Evolutionary conservation across 2,113 vertebrate species (phyloP).

Genomic region (Brienomyrus brachyistius): DNA sequence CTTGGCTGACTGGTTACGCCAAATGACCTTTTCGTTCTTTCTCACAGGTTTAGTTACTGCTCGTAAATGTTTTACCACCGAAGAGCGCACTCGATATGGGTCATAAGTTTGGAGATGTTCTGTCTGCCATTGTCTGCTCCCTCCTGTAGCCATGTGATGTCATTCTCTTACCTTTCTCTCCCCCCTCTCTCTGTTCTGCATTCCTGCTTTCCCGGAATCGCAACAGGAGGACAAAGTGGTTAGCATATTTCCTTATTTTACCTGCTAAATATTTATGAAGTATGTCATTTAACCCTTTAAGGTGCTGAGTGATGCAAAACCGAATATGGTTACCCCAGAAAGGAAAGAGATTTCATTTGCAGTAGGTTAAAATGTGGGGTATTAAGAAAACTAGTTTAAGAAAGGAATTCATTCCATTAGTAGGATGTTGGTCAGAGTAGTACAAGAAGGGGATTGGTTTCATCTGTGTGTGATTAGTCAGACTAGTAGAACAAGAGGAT

Average conservation of each 20-base stretch:
- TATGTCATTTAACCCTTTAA: not conserved
- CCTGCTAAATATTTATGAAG: slow-evolving; percentile 10
- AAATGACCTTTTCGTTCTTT: not conserved
- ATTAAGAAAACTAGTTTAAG: not conserved
- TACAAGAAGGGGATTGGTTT: not conserved
- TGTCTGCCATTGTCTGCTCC: not conserved
- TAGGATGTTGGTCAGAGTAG: not conserved
- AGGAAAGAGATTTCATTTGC: not conserved
- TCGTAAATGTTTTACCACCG: slow-evolving; percentile 6
- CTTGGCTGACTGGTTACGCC: not conserved
- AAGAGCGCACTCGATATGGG: not conserved
- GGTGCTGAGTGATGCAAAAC: not conserved
- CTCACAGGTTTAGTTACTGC: not conserved
- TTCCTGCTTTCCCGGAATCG: slow-evolving; percentile 61
- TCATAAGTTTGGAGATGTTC: not conserved
- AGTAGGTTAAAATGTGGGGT: not conserved
- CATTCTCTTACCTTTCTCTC: slow-evolving; percentile 23
- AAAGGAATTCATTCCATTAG: not conserved
- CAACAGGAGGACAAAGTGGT: slow-evolving; percentile 78
- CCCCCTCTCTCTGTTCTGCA: slow-evolving; percentile 46
- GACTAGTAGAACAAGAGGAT: not conserved
- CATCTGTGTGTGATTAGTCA: slow-evolving; percentile 2
- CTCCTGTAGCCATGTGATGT: slow-evolving; percentile 26
- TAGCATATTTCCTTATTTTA: slow-evolving; percentile 55
- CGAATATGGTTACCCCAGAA: not conserved